These are phyloP conservation scores for Coturnix japonica DNA, from an alignment of 2,113 vertebrate genomes.

Conservation along the genomic window DNA sequence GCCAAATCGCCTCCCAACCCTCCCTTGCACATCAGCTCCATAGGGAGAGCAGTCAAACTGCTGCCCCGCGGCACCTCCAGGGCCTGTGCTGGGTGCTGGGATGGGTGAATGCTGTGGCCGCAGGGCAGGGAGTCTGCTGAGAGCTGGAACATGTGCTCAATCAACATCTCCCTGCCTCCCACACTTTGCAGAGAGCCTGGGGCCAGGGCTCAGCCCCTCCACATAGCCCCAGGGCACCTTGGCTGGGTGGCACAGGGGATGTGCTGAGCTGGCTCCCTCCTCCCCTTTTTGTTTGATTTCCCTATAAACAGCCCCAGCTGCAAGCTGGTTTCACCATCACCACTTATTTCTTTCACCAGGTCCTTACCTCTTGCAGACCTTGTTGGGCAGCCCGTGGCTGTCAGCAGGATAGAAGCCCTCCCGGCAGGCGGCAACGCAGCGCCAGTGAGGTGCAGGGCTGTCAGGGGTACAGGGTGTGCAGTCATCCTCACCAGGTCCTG, in stretches of 20 bases:
- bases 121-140: not conserved
- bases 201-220: not conserved
- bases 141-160: conserved; percentile 37
- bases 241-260: not conserved
- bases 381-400: conserved; percentile 79
- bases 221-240: not conserved
- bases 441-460: conserved; percentile 84
- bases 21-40: not conserved
- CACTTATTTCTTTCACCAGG: not conserved
- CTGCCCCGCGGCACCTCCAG: conserved; percentile 4
- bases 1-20: conserved; percentile 19
- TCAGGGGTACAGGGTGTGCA: conserved; percentile 83
- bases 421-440: conserved; percentile 81
- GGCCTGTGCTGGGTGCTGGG: not conserved
- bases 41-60: not conserved
- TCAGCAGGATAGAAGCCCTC: conserved; percentile 85
- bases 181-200: not conserved
- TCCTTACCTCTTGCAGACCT: conserved; percentile 86
- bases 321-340: not conserved
- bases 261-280: conserved; percentile 4
- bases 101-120: not conserved
- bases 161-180: conserved; percentile 21
- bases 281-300: not conserved
- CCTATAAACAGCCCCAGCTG: not conserved
- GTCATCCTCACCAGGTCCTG: conserved; percentile 82